Evolutionary conservation across 2,888 invertebrate species (phyloP).

Genomic region (Polymixis lichenea): DNA sequence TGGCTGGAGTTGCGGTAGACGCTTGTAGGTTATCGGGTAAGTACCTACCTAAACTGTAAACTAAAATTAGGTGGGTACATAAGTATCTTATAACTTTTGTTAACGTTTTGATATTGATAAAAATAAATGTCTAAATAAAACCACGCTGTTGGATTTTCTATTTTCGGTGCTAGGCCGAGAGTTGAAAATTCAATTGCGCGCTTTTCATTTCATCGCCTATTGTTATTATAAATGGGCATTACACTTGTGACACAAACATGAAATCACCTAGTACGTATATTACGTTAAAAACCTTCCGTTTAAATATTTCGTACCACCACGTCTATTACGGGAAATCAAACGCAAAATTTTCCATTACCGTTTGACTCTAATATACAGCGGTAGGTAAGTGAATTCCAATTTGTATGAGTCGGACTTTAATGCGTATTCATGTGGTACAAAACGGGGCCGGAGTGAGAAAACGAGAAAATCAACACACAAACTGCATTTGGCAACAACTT

Average conservation of each 20-base stretch:
- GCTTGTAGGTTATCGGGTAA: background rate
- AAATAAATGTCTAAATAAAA: background rate
- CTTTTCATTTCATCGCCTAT: background rate
- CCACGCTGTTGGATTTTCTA: background rate
- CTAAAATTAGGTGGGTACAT: background rate
- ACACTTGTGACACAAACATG: background rate
- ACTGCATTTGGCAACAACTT: slow-evolving; percentile 88
- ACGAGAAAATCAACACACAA: slow-evolving; percentile 74
- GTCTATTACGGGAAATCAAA: slow-evolving; percentile 32
- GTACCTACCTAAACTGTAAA: background rate
- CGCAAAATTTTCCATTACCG: slow-evolving; percentile 50
- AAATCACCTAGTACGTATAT: background rate
- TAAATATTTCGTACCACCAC: slow-evolving; percentile 12
- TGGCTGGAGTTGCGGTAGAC: slow-evolving; percentile 20
- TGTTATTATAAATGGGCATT: background rate
- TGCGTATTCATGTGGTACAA: slow-evolving; percentile 62
- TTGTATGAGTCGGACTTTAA: slow-evolving; percentile 57
- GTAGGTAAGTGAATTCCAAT: slow-evolving; percentile 59
- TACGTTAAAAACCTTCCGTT: slow-evolving; percentile 1
- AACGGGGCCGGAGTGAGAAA: slow-evolving; percentile 55
- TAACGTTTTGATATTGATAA: background rate
- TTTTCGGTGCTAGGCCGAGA: background rate
- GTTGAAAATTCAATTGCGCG: background rate
- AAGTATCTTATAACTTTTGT: too few relatives aligned
- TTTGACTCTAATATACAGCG: slow-evolving; percentile 53